phyloP scores from a whole-genome alignment of 64 coral and sea anemone genomes.

The Stichodactyla helianthus region DNA sequence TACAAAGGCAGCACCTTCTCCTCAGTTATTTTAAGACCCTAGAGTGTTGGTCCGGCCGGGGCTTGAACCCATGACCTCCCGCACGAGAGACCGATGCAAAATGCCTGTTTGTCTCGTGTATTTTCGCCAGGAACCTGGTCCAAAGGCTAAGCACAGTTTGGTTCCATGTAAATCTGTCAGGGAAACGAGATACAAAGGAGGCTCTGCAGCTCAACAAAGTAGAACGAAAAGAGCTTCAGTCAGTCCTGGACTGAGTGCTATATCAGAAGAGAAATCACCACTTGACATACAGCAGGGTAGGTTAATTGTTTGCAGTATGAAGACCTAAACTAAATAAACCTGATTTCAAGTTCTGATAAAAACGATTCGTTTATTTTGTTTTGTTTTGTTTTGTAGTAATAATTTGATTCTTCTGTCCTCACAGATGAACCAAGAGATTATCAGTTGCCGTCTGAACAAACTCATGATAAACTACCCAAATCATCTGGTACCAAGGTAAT shows the following conservation, averaged over 20 bases:
- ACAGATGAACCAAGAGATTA: background rate
- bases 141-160: constrained; percentile 6
- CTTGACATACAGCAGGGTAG: background rate
- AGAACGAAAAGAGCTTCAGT: constrained; percentile 20
- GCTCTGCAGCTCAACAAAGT: background rate
- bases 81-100: too few species aligned
- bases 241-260: constrained; percentile 27
- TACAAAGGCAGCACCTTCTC: too few species aligned
- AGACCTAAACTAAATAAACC: too few species aligned
- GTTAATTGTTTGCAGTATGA: background rate
- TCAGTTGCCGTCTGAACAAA: background rate
- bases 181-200: background rate
- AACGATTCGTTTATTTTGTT: too few species aligned
- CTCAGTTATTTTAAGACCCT: too few species aligned
- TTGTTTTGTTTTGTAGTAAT: too few species aligned
- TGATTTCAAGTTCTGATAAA: too few species aligned
- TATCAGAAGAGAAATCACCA: constrained; percentile 11
- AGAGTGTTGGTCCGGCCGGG: too few species aligned
- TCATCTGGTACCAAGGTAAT: background rate
- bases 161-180: background rate
- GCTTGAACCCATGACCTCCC: too few species aligned
- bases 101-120: background rate
- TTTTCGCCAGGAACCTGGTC: constrained; percentile 4
- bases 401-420: too few species aligned
- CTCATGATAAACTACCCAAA: background rate